phyloP scores from a whole-genome alignment of 1,140 invertebrate species.

The Leptonema lineaticorne region DNA sequence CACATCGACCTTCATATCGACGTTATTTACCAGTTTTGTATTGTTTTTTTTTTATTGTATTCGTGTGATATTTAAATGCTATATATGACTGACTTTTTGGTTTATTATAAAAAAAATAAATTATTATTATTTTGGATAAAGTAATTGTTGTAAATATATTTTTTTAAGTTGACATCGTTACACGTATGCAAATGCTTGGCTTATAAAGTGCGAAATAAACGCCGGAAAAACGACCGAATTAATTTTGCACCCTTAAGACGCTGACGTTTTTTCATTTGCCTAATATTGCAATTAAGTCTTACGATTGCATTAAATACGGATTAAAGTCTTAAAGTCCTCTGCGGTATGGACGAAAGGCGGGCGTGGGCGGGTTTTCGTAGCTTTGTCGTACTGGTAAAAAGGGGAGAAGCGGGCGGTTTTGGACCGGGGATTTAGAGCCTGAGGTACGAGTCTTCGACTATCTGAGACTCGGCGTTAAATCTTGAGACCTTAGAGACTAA shows the following conservation, averaged over 20 bases:
- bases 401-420: too few species aligned
- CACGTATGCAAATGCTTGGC: too few species aligned
- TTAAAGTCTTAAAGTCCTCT: slow-evolving; percentile 8
- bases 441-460: background rate
- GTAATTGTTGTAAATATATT: too few species aligned
- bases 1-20: background rate
- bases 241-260: slow-evolving; percentile 18
- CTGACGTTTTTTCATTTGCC: slow-evolving; percentile 30
- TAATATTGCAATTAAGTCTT: slow-evolving; percentile 28
- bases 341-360: background rate
- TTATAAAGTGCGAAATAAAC: background rate
- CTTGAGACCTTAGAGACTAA: slow-evolving; percentile 16
- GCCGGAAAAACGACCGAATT: slow-evolving; percentile 14
- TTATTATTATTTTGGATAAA: too few species aligned
- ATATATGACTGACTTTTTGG: too few species aligned
- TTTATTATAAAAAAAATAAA: too few species aligned
- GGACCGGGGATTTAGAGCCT: too few species aligned
- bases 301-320: slow-evolving; percentile 29
- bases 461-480: slow-evolving; percentile 19
- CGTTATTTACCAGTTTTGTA: background rate
- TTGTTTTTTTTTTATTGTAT: background rate
- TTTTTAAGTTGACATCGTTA: too few species aligned
- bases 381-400: too few species aligned
- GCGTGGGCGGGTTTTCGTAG: too few species aligned
- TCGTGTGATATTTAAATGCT: too few species aligned